Base-by-base conservation (phyloP, 1,140 invertebrate genomes). In the Acromyrmex charruanus region DNA sequence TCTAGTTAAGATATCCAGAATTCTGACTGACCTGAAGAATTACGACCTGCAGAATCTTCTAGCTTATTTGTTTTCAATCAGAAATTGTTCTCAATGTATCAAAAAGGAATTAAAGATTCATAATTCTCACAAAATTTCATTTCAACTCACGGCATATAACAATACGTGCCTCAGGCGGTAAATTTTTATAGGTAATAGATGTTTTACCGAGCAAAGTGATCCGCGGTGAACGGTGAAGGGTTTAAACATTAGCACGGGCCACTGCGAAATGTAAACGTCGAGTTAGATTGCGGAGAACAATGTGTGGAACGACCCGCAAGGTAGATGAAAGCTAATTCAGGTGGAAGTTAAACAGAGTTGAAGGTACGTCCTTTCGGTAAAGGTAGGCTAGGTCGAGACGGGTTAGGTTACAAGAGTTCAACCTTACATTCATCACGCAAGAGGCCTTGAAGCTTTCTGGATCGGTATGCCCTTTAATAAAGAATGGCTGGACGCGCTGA, bases 271-370 rank as follows among this genome's bases (percentile, higher is more conserved):
- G 92, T 92, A 92, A 92, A 93, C 49, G 88, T 90, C 69, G 75
- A 92, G 90, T 86, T 87, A 89, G 89, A 93, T 93, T 89, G 91
- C 68, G 84, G 92, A 87, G 92, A 93, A 93, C 92, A 94, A 93
- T 93, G 91, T 81, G 80, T 69, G 59, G 71, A 63, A 75, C 72
- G 87, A 74, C 86, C 75, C 68, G 66, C 81, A 81, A 88, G 87
- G 89, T 89, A 68, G 79, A 88, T 90, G 89, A 74, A 90, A 92
- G 92, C 92, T 94, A 93, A 94, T 94, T 94, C 93, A 91, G 88
- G 88, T 90, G 86, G 92, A 94, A 94, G 93, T 94, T 91, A 94
- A 94, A 94, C 93, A 94, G 87, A 90, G 90, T 92, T 88, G 86
- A 90, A 91, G 82, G 81, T 91, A 91, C 87, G 72, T 75, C 68